These are phyloP conservation scores for Nomada fabriciana DNA, from an alignment of 2,888 invertebrate species.

Conservation along the genomic window DNA sequence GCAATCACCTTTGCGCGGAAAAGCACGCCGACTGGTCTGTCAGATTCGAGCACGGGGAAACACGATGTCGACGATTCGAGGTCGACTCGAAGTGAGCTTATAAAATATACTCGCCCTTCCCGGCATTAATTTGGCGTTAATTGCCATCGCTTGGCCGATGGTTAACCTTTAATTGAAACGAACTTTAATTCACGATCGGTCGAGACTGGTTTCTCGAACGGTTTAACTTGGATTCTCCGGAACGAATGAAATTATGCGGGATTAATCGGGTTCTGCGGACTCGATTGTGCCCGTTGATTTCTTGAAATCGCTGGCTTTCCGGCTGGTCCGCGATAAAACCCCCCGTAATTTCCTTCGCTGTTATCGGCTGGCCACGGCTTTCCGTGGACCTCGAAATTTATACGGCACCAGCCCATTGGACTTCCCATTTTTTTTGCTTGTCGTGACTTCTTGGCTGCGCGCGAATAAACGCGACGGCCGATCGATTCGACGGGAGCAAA, in stretches of 20 bases:
- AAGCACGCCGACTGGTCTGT: not conserved
- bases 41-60: not conserved
- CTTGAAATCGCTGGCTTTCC: conserved; percentile 17
- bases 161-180: conserved; percentile 38
- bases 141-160: not conserved
- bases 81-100: conserved; percentile 22
- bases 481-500: conserved; percentile 3
- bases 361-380: conserved; percentile 19
- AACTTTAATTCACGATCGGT: not conserved
- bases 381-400: conserved; percentile 24
- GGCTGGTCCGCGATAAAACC: conserved; percentile 8
- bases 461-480: not conserved
- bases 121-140: not conserved
- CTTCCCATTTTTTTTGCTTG: not conserved
- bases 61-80: not conserved
- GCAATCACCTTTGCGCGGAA: not conserved
- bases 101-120: not conserved
- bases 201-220: no score
- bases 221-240: not conserved
- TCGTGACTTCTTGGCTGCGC: not conserved
- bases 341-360: not conserved
- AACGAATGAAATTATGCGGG: not conserved
- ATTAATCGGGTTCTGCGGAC: not conserved
- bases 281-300: conserved; percentile 2
- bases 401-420: not conserved